Conservation (phyloP, 2,113 vertebrate genomes). For the Stictonetta naevosa region DNA sequence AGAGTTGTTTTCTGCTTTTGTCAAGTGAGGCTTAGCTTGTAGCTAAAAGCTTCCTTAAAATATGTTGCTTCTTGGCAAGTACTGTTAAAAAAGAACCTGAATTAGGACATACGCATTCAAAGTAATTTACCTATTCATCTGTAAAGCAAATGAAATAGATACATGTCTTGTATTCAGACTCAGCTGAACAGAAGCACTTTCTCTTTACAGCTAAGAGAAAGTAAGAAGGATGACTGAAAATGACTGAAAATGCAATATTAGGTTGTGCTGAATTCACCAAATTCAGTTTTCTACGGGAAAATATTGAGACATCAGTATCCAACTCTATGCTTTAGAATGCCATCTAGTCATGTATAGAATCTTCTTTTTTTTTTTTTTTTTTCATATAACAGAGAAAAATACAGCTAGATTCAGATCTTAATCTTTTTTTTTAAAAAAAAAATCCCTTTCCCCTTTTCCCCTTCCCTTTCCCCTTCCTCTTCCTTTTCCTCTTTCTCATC, state of each 20-base stretch:
- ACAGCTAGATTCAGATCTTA: neutral
- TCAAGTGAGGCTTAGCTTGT: neutral
- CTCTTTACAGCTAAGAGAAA: neutral
- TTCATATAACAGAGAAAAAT: neutral
- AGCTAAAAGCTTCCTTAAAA: neutral
- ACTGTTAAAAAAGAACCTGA: neutral
- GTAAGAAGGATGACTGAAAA: neutral
- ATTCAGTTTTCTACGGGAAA: conserved; percentile 14
- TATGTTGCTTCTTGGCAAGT: neutral
- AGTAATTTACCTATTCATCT: neutral
- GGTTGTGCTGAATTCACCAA: neutral
- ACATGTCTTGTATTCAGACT: conserved; percentile 2
- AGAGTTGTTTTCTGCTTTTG: neutral
- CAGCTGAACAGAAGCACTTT: neutral
- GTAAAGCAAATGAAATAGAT: conserved; percentile 8
- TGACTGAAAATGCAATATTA: neutral
- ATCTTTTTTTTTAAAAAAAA: neutral
- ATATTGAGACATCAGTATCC: conserved; percentile 3
- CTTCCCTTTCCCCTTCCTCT: too few species aligned
- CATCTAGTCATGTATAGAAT: neutral
- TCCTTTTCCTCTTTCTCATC: too few species aligned
- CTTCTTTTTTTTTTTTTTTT: too few species aligned
- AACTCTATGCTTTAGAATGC: neutral
- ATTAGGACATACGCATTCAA: neutral
- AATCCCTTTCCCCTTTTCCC: neutral